Conservation (phyloP, 2,888 invertebrate genomes). For the Heteromurus nitidus region DNA sequence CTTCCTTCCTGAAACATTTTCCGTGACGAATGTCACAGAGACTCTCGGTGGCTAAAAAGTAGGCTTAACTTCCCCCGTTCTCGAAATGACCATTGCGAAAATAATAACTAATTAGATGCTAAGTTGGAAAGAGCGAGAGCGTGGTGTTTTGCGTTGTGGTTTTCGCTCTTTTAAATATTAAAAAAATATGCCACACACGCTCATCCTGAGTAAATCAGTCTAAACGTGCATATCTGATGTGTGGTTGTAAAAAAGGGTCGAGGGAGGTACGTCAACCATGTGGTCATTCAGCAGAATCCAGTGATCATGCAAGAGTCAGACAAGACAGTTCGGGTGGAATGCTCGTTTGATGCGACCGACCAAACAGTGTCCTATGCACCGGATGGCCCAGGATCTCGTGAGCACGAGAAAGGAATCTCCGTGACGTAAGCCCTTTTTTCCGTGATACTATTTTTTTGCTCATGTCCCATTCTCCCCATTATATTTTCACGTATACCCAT, state of each 20-base stretch:
- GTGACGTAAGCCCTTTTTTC: constrained; percentile 75
- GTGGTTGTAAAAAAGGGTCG: constrained; percentile 73
- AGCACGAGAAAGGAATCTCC: constrained; percentile 75
- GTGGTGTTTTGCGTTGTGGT: too few relatives aligned
- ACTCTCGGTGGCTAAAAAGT: too few relatives aligned
- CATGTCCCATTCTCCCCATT: not conserved
- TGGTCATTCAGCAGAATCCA: constrained; percentile 77
- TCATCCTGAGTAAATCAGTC: not conserved
- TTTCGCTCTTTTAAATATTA: not conserved
- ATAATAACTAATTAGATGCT: too few relatives aligned
- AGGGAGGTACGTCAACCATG: constrained; percentile 76
- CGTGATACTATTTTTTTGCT: constrained; percentile 6
- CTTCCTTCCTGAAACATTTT: too few relatives aligned
- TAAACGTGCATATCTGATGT: not conserved
- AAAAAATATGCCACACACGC: not conserved
- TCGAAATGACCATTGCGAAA: too few relatives aligned
- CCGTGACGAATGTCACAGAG: too few relatives aligned
- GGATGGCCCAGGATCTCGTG: constrained; percentile 73
- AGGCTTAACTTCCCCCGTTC: not conserved
- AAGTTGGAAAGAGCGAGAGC: too few relatives aligned
- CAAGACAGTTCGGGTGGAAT: constrained; percentile 76
- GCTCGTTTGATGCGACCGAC: constrained; percentile 77
- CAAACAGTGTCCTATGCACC: constrained; percentile 76
- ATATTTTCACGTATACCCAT: not conserved
- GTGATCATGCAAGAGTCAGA: constrained; percentile 77